phyloP scores from a whole-genome alignment of 2,113 vertebrate genomes.

The Kobus ellipsiprymnus region DNA sequence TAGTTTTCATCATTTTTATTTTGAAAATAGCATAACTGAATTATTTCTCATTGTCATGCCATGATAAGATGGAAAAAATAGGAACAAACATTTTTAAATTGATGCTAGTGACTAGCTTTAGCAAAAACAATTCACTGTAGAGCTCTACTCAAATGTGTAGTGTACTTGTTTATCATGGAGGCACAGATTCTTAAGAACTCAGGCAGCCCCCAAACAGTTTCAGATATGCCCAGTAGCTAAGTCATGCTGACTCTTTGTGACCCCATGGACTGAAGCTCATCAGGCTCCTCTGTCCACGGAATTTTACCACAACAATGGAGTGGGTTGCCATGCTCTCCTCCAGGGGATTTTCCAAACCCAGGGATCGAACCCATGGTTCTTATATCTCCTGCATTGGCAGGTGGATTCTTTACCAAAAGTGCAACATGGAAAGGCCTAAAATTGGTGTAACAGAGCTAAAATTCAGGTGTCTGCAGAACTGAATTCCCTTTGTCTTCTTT shows the following conservation, averaged over 20 bases:
- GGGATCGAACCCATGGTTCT: background rate
- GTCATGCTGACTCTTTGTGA: background rate
- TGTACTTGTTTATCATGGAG: background rate
- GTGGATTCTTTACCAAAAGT: background rate
- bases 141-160: background rate
- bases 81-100: background rate
- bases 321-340: background rate
- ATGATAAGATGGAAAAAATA: background rate
- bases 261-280: background rate
- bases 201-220: background rate
- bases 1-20: constrained; percentile 15
- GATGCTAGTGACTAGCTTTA: background rate
- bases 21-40: background rate
- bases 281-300: background rate
- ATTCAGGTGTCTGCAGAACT: background rate
- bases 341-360: background rate
- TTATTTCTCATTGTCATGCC: background rate
- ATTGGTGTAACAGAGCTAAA: background rate
- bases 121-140: background rate
- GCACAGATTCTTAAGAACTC: background rate
- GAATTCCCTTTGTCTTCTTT: background rate
- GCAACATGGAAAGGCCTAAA: background rate
- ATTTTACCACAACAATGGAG: background rate
- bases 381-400: background rate
- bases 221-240: background rate